A percentile compares a stretch with the other conserved stretches of the same genome.
Evolutionary conservation across 2,888 invertebrate species (phyloP).

Genomic region (Exephanes ischioxanthus): DNA sequence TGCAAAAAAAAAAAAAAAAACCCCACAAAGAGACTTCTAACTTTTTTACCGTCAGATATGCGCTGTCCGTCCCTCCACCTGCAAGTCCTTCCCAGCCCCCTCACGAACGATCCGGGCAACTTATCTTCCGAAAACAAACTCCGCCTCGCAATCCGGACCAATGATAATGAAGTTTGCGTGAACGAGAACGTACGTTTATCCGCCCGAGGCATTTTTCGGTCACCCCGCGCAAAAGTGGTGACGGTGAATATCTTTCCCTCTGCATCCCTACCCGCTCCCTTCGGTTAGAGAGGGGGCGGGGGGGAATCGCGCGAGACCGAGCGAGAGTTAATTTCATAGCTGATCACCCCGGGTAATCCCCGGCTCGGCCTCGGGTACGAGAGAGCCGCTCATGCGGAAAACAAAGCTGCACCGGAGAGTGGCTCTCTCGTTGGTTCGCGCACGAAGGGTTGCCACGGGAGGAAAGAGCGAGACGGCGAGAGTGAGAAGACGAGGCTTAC

Average conservation of each 20-base stretch:
- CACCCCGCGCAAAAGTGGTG: slow-evolving; percentile 6
- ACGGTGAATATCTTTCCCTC: slow-evolving; percentile 26
- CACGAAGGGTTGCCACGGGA: slow-evolving; percentile 40
- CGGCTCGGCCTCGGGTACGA: slow-evolving; percentile 76
- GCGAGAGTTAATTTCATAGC: slow-evolving; percentile 84
- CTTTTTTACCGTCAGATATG: no score
- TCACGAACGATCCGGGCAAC: not conserved
- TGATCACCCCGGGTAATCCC: slow-evolving; percentile 85
- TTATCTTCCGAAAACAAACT: slow-evolving; percentile 9
- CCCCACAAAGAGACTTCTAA: no score
- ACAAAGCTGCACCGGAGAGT: slow-evolving; percentile 81
- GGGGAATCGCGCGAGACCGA: slow-evolving; percentile 68
- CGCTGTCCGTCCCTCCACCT: no score
- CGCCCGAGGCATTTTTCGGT: slow-evolving; percentile 27
- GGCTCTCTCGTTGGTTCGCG: slow-evolving; percentile 61
- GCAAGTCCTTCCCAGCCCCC: not conserved
- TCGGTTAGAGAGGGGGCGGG: slow-evolving; percentile 45
- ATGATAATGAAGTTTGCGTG: slow-evolving; percentile 8
- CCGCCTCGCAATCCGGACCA: not conserved
- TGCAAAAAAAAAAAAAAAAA: no score
- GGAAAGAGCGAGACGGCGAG: slow-evolving; percentile 66
- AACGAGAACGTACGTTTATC: slow-evolving; percentile 1
- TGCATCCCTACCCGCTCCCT: not conserved
- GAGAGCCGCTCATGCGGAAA: slow-evolving; percentile 82
- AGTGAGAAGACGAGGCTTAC: slow-evolving; percentile 62